phyloP scores from a whole-genome alignment of 2,888 invertebrate genomes.

The Ectemnius continuus region DNA sequence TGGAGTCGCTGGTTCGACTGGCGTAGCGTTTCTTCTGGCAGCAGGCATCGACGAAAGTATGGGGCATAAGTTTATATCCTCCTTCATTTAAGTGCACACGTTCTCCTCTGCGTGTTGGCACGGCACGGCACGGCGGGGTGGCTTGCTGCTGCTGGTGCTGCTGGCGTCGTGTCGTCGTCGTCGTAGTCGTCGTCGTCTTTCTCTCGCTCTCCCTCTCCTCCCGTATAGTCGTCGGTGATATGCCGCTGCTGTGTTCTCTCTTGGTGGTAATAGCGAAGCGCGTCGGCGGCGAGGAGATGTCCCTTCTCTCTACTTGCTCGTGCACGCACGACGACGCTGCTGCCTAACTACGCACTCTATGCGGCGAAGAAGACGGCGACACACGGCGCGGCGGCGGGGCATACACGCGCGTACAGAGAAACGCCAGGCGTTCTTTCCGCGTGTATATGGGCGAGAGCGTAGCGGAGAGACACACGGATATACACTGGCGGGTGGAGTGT shows the following conservation, averaged over 20 bases:
- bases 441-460: slow-evolving; percentile 26
- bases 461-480: slow-evolving; percentile 37
- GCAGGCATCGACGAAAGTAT: slow-evolving; percentile 38
- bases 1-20: slow-evolving; percentile 49
- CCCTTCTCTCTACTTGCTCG: slow-evolving; percentile 38
- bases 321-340: slow-evolving; percentile 33
- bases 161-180: neutral
- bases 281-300: slow-evolving; percentile 26
- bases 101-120: slow-evolving; percentile 1
- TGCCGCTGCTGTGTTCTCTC: slow-evolving; percentile 17
- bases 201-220: slow-evolving; percentile 13
- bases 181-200: neutral
- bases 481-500: slow-evolving; percentile 28
- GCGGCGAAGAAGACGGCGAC: slow-evolving; percentile 31
- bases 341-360: slow-evolving; percentile 51
- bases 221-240: neutral
- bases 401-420: slow-evolving; percentile 41
- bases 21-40: slow-evolving; percentile 43
- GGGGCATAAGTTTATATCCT: slow-evolving; percentile 34
- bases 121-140: neutral
- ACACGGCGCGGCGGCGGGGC: neutral
- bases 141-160: neutral
- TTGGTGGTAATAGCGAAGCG: slow-evolving; percentile 30
- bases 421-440: slow-evolving; percentile 45
- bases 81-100: slow-evolving; percentile 40